Evolutionary conservation across 2,797 vertebrate genomes (phyloP), one percentile per base, ranked within the genome.

Genomic region (Carapus acus): DNA sequence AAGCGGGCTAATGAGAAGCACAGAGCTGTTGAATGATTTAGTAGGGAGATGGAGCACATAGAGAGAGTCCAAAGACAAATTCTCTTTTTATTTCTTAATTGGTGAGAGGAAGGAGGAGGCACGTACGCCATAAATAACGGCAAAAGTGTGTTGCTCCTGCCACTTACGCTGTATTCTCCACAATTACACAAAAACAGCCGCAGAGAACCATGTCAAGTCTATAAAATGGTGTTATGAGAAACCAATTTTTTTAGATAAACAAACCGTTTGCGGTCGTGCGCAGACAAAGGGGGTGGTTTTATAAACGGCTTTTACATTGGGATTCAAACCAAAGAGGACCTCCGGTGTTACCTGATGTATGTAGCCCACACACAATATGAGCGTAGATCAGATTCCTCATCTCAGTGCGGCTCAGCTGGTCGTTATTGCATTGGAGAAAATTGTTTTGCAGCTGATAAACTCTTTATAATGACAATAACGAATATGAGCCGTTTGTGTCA

Each of bases 1-100:
- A 90, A 91, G 89, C 80, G 83, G 86, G 89, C 89, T 94, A 91
- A 93, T 92, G 91, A 94, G 91, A 90, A 87, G 83, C 86, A 83
- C 84, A 61, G 67, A 81, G 78, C 86, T 92, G 86, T 86, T 87
- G 91, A 94, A 93, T 93, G 90, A 91, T 91, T 90, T 91, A 88
- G 85, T 84, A 49, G 82, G 77, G 74, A 86, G 84, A 82, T 85
- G 66, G 72, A 82, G 79, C 76, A 68, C 66, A 75, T 74, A 65
- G 68, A 65, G 65, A 67, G 65, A 72, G 78, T 88, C 86, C 83
- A 79, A 85, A 85, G 86, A 86, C 81, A 88, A 74, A 87, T 88
- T 88, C 80, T 88, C 86, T 70, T 82, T 90, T 82, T 88, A 84
- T 90, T 76, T 82, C 84, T 87, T 89, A 90, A 83, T 87, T 90